Evolutionary conservation across 1,140 invertebrate genomes (phyloP), one percentile per base, ranked within the genome.

Genomic region (Atta cephalotes): DNA sequence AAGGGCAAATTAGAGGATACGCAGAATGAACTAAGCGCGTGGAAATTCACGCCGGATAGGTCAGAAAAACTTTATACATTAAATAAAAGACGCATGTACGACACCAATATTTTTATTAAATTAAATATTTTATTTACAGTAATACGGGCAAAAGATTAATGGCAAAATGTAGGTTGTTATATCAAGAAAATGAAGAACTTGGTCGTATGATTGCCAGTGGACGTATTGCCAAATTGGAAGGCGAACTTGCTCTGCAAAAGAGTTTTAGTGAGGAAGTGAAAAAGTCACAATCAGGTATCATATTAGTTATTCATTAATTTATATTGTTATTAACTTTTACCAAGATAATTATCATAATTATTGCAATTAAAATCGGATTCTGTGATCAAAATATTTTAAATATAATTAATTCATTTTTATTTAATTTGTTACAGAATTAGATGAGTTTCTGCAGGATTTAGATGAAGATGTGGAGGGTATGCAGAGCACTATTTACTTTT

Each of bases 21-120:
- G 35, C 99, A 99, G 95, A 99, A 99, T 95, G 99, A 99, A 96
- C 96, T 99, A 35, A 98, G 98, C 86, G 99, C 99, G 1, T 99
- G 99, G 99, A 99, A 99, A 95, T 99, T 99, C 94, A 99, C 99
- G 25, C 98, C 99, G 49, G 99, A 99, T 95, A 99, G 98, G 97
- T 97, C 94, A 74, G 28, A 60, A 76, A 80, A 68, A 70, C 1
- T 72, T 53, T 25, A 25, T n/a, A 25, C 21, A n/a, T 60, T 39
- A 3, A 78, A 86, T 82, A 63, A 74, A 31, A 87, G 70, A 45
- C 35, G 9, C 39, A 31, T 28, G 56, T 35, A 56, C 12, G 45
- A 39, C 31, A n/a, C 66, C 51, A 70, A 6, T 53, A 4, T 72
- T 71, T 21, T 56, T 0, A 53, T 31, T 45, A 56, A 45, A 76